A percentile compares a stretch with the other conserved stretches of the same genome.
Conservation (phyloP, 1,140 invertebrate species). For the Helicoverpa armigera region DNA sequence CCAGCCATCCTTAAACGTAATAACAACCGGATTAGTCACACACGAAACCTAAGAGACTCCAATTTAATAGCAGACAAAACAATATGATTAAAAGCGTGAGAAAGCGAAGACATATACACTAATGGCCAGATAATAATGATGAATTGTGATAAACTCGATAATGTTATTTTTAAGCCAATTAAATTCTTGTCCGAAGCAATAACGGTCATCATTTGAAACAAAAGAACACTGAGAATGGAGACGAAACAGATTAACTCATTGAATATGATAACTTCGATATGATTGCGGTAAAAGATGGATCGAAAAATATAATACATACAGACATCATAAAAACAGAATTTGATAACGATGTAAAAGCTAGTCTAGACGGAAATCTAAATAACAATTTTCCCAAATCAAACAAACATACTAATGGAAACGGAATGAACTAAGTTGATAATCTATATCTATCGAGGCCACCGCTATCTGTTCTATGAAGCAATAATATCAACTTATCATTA, state of each 20-base stretch:
- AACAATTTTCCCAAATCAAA: neutral
- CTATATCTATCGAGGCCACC: conserved; percentile 67
- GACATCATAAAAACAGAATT: too few species aligned
- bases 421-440: conserved; percentile 49
- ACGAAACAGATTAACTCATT: neutral
- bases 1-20: neutral
- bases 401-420: conserved; percentile 42
- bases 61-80: conserved; percentile 32
- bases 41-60: neutral
- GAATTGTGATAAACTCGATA: conserved; percentile 40
- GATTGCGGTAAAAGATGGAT: neutral
- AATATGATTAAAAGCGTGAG: conserved; percentile 42
- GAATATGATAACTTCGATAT: neutral
- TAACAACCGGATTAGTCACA: conserved; percentile 8
- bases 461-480: conserved; percentile 64
- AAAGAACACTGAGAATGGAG: conserved; percentile 3
- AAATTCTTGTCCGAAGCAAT: conserved; percentile 18
- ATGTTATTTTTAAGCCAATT: conserved; percentile 32
- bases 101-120: conserved; percentile 28
- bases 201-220: conserved; percentile 22
- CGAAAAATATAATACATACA: too few species aligned
- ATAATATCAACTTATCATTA: conserved; percentile 66
- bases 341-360: too few species aligned
- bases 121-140: conserved; percentile 48
- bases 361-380: too few species aligned